Evolutionary conservation across 2,888 invertebrate genomes (phyloP).

Genomic region (Rambutsinella grinnellia): DNA sequence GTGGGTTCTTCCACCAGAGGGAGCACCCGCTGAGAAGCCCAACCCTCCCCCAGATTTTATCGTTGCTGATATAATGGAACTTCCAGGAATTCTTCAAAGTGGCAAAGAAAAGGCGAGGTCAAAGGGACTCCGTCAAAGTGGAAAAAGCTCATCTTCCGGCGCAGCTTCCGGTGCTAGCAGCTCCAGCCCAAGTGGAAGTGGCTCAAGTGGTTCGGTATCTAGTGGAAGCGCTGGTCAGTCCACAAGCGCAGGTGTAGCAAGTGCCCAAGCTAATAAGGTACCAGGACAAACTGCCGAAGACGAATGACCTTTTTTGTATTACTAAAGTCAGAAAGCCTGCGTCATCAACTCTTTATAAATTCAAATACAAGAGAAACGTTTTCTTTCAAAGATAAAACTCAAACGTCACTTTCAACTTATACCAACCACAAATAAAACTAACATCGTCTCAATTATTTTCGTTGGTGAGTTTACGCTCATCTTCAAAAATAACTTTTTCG

Average conservation of each 20-base stretch:
- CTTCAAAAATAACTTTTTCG: too few species aligned
- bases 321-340: neutral
- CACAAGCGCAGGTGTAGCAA: slow-evolving; percentile 13
- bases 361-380: neutral
- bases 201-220: neutral
- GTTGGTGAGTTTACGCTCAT: neutral
- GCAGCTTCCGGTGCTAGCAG: slow-evolving; percentile 8
- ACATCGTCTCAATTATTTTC: neutral
- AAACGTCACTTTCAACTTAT: slow-evolving; percentile 1
- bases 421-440: neutral
- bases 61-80: slow-evolving; percentile 60
- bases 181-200: slow-evolving; percentile 1
- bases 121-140: slow-evolving; percentile 56
- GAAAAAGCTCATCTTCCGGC: slow-evolving; percentile 44
- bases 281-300: slow-evolving; percentile 28
- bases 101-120: slow-evolving; percentile 63
- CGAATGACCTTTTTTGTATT: slow-evolving; percentile 11
- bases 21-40: slow-evolving; percentile 70
- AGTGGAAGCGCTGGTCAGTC: slow-evolving; percentile 1
- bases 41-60: slow-evolving; percentile 66
- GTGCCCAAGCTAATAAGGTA: slow-evolving; percentile 18
- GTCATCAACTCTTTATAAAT: neutral
- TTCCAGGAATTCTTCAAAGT: slow-evolving; percentile 62
- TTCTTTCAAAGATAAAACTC: neutral
- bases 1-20: slow-evolving; percentile 77